phyloP scores from a whole-genome alignment of 2,113 vertebrate genomes.

The Fulmarus glacialis region DNA sequence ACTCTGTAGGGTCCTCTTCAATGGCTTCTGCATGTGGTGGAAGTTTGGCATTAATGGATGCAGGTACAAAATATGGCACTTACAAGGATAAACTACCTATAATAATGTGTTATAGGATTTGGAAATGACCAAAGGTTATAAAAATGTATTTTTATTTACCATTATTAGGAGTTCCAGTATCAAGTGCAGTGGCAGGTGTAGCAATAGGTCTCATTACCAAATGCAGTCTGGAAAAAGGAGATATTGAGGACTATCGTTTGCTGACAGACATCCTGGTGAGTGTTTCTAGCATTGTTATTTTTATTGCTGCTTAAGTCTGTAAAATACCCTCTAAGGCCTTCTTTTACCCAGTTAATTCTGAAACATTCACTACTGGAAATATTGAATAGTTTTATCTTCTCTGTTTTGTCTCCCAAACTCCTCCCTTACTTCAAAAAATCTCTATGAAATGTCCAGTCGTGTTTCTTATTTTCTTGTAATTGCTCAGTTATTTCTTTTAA shows the following conservation, averaged over 20 bases:
- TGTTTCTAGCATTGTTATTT: background rate
- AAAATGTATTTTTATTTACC: background rate
- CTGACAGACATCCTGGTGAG: constrained; percentile 95
- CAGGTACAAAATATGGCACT: constrained; percentile 78
- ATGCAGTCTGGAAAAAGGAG: constrained; percentile 75
- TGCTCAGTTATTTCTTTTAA: background rate
- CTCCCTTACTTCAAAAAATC: background rate
- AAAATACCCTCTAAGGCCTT: background rate
- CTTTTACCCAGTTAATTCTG: background rate
- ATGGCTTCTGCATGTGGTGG: constrained; percentile 96
- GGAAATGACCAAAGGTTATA: background rate
- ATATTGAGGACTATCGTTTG: constrained; percentile 91
- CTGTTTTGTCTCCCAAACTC: background rate
- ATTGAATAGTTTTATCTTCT: background rate
- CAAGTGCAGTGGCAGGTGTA: constrained; percentile 90
- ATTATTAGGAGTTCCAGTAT: constrained; percentile 89
- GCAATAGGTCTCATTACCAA: constrained; percentile 91
- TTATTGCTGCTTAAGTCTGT: background rate
- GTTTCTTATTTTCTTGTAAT: background rate
- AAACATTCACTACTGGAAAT: background rate
- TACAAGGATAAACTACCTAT: accelerated
- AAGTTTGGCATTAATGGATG: constrained; percentile 96
- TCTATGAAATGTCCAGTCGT: background rate
- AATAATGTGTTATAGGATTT: background rate
- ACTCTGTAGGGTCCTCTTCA: constrained; percentile 88